Evolutionary conservation across 2,113 vertebrate species (phyloP), one percentile per base, ranked within the genome.

Genomic region (Felis chaus): DNA sequence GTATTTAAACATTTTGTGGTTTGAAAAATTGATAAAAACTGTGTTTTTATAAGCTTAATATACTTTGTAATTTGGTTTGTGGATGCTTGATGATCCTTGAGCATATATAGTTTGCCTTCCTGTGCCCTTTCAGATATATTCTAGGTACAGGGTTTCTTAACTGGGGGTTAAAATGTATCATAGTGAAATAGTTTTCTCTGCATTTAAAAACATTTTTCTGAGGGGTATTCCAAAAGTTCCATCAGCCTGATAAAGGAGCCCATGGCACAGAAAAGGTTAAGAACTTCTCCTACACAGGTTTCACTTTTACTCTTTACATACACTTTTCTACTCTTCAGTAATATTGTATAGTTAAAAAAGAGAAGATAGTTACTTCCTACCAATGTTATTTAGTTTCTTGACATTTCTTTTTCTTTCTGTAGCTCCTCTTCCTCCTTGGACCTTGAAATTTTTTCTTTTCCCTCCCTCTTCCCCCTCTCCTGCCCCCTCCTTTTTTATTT

Each of bases 41-140:
- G 7, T 92, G 18, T 50, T 79, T 96, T 95, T 90, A 48, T 95
- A 65, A 84, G 53, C 41, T 5, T 95, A 48, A 87, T 89, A 55
- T 84, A 84, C 10, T 29, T 88, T 73, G n/a, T 50, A 2, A 41
- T 65, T 97, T 89, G 63, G n/a, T 11, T 79, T 83, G 33, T 79
- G n/a, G 78, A n/a, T 89, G 13, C 4, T 71, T 89, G 71, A 23
- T 84, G 29, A 89, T 65, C 25, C 45, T 86, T 86, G 25, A 92
- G 41, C 21, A 31, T 71, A 18, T 18, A 27, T 41, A 89, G 25
- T 89, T 92, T 95, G 79, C 74, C 33, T 61, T 61, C 29, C 63
- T 86, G n/a, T 92, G 23, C 23, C 15, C 25, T n/a, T 83, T 71
- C 13, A 71, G 41, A 45, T 63, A 16, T 2, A 65, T 83, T 74